Evolutionary conservation across 2,888 invertebrate genomes (phyloP), one percentile per base, ranked within the genome.

Genomic region (Atethmia centrago): DNA sequence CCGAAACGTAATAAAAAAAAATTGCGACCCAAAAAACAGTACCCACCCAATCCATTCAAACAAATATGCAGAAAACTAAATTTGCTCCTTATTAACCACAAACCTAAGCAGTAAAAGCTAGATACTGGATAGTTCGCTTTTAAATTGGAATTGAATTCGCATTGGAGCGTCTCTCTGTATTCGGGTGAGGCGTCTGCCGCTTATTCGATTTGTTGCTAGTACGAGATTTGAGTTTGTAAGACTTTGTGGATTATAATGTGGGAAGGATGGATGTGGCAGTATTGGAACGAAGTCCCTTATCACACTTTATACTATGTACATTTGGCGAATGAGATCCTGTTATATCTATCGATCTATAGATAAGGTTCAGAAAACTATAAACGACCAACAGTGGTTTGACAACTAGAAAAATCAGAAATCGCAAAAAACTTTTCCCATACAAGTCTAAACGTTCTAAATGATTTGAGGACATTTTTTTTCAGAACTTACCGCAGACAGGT

Each of bases 191-290:
- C 84, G 87, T 79, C 84, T 85, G 85, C 75, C 88, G 88, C 88
- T 92, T 88, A 93, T 93, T 93, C 93, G 92, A 93, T 93, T 93
- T 93, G 93, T 93, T 90, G 90, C 91, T 77, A 80, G 89, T 89
- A 90, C 92, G 91, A 91, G 92, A 92, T 92, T 92, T 90, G 92
- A 92, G 92, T 92, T 90, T 88, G 90, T 90, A 91, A 92, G 89
- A 90, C 86, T 79, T 77, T 68, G 76, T 19, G 3, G 49, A 74
- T 55, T 42, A 71, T 16, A 62, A 80, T 63, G 36, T 74, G 3
- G 4, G 53, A 79, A 69, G 2, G 0, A 3, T 73, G 73, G 86
- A 86, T 79, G 62, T 9, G 86, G 77, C 58, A 71, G 16, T 36
- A 36, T 36, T 36, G 36, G 0, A 36, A 36, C 36, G 4, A 36